These are phyloP conservation scores for Coelogynopora nodosa DNA, from an alignment of 2,888 invertebrate species.

Conservation along the genomic window DNA sequence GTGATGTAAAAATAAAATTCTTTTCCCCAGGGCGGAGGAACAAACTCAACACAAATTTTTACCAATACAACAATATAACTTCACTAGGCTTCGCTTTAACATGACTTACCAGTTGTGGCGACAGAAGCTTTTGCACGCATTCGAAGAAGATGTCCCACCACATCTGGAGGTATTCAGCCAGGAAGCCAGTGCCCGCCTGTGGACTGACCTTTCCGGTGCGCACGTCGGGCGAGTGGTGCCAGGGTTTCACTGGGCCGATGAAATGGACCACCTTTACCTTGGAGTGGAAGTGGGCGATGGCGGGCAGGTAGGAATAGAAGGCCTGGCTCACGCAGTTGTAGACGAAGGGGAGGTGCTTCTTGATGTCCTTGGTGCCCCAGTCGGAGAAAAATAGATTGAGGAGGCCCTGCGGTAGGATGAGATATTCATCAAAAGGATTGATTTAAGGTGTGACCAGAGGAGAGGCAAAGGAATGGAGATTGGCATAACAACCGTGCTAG, in stretches of 20 bases:
- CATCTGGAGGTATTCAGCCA: slow-evolving; percentile 69
- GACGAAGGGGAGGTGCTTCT: slow-evolving; percentile 86
- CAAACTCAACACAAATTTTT: neutral
- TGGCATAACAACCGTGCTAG: too few relatives aligned
- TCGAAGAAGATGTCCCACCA: slow-evolving; percentile 93
- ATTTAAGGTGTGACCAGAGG: too few relatives aligned
- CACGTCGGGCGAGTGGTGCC: slow-evolving; percentile 73
- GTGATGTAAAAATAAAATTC: too few relatives aligned
- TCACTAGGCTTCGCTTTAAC: too few relatives aligned
- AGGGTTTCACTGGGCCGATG: slow-evolving; percentile 89
- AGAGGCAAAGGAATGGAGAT: too few relatives aligned
- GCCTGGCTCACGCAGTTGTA: slow-evolving; percentile 95
- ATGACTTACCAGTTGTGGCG: slow-evolving; percentile 78
- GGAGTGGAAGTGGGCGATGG: slow-evolving; percentile 69
- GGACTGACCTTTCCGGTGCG: slow-evolving; percentile 66
- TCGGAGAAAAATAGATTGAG: slow-evolving; percentile 87
- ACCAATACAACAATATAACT: neutral
- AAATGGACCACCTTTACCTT: slow-evolving; percentile 76
- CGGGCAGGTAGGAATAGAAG: slow-evolving; percentile 94
- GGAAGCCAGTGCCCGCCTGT: slow-evolving; percentile 53
- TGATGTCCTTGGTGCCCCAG: slow-evolving; percentile 87
- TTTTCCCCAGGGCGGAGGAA: too few relatives aligned
- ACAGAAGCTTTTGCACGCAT: slow-evolving; percentile 74
- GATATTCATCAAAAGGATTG: too few relatives aligned
- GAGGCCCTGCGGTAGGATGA: slow-evolving; percentile 69